Evolutionary conservation across 2,888 invertebrate species (phyloP).

Genomic region (Pollenia griseotomentosa): DNA sequence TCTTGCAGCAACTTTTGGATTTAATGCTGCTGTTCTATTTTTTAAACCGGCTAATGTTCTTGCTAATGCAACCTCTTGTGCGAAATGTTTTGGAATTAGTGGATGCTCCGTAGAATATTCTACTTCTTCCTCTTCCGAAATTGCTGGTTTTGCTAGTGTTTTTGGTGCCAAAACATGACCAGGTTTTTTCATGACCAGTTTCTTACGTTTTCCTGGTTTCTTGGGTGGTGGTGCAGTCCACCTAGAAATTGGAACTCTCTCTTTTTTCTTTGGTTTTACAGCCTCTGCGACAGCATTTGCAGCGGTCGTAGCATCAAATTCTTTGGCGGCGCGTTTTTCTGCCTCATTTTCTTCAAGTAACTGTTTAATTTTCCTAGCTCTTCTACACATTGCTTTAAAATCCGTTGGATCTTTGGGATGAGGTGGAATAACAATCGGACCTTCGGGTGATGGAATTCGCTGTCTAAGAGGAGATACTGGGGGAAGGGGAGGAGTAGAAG

Average conservation of each 20-base stretch:
- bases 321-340: background rate
- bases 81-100: conserved; percentile 33
- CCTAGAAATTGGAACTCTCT: conserved; percentile 51
- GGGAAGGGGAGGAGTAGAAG: conserved; percentile 15
- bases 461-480: conserved; percentile 21
- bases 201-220: conserved; percentile 30
- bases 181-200: conserved; percentile 42
- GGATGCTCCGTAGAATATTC: conserved; percentile 26
- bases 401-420: conserved; percentile 53
- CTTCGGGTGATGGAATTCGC: conserved; percentile 44
- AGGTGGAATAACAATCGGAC: conserved; percentile 34
- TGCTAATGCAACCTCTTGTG: conserved; percentile 41
- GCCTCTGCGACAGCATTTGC: conserved; percentile 9
- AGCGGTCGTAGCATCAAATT: conserved; percentile 15
- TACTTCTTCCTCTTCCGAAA: background rate
- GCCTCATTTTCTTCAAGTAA: conserved; percentile 31
- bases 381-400: conserved; percentile 49
- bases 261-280: conserved; percentile 39
- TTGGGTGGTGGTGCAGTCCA: conserved; percentile 43
- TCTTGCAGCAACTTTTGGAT: conserved; percentile 35
- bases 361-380: conserved; percentile 59
- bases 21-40: conserved; percentile 39
- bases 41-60: conserved; percentile 58
- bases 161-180: background rate
- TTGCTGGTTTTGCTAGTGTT: background rate